Evolutionary conservation across 1,140 invertebrate genomes (phyloP).

Genomic region (Ceratosolen solmsi): DNA sequence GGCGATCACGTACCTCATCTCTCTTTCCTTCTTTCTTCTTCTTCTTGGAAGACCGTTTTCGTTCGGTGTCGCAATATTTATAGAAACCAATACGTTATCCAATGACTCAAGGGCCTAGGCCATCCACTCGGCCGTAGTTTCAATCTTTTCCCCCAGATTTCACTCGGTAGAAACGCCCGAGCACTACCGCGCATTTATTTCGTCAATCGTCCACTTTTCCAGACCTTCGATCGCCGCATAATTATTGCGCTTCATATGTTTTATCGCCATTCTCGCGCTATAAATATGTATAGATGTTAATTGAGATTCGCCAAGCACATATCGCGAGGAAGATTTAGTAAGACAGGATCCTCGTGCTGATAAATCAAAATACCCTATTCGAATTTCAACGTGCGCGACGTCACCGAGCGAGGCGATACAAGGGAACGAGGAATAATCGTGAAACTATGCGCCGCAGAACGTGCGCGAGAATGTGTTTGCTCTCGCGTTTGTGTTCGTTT

Average conservation of each 20-base stretch:
- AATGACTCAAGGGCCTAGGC: too few species aligned
- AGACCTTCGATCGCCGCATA: not conserved
- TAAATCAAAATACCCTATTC: slow-evolving; percentile 41
- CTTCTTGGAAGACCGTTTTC: too few species aligned
- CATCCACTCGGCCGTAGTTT: too few species aligned
- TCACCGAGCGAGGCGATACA: not conserved
- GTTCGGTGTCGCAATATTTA: too few species aligned
- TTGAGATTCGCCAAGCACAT: slow-evolving; percentile 41
- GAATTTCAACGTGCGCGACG: slow-evolving; percentile 13
- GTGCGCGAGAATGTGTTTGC: not conserved
- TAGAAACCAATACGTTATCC: too few species aligned
- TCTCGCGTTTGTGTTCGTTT: not conserved
- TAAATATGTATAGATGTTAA: slow-evolving; percentile 49
- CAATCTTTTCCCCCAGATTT: slow-evolving; percentile 23
- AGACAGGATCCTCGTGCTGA: slow-evolving; percentile 29
- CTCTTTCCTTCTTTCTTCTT: too few species aligned
- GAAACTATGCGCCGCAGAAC: slow-evolving; percentile 41
- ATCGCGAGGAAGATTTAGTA: slow-evolving; percentile 10
- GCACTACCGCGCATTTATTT: not conserved
- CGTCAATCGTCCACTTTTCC: slow-evolving; percentile 8
- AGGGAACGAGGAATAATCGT: slow-evolving; percentile 29
- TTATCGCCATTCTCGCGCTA: not conserved
- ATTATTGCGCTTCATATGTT: not conserved
- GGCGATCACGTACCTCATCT: too few species aligned
- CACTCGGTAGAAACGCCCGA: not conserved